Evolutionary conservation across 2,797 vertebrate species (phyloP), one percentile per base, ranked within the genome.

Genomic region (Periophthalmus magnuspinnatus): DNA sequence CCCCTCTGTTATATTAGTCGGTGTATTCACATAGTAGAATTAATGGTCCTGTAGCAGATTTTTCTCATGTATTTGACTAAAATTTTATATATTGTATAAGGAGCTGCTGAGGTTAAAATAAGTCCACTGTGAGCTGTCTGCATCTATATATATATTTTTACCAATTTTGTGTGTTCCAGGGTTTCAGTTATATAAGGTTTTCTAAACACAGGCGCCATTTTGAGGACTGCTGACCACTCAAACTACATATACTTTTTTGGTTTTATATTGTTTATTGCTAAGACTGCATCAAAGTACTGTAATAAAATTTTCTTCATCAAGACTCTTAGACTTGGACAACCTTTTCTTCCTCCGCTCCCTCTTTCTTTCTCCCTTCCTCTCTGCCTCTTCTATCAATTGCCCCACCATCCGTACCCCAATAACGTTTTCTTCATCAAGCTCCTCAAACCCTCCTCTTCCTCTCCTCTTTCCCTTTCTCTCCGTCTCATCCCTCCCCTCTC

Each of bases 291-390:
- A 28, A 1, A 28, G 8, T 8, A 52, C 19, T 19, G 48, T 48
- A n/a, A 52, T 52, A 16, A 52, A 2, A 19, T n/a, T 52, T 52
- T 8, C 48, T 52, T 2, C 48, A 52, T 52, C 48, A n/a, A 52
- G 48, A 48, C 32, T 50, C 55, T 11, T 11, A 22, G 36, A 52
- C 67, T 57, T n/a, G n/a, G n/a, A n/a, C 28, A 28, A 3, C 28
- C 28, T 28, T 28, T 28, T 28, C 68, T 33, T 34, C 21, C 19
- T 62, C 70, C 19, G 6, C 21, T 5, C 17, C 24, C 58, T 0
- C 22, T 54, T 45, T 50, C 74, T 38, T 56, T 75, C 57, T 72
- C 38, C 68, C 77, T 36, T 8, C 9, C 19, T 52, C 13, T 56
- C 21, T 13, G 11, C 16, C 54, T 28, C 22, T 16, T 28, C 11